Percentiles rank a stretch among this genome's conserved stretches.
Conservation (phyloP, 2,113 vertebrate species). For the Hepsetus odoe region DNA sequence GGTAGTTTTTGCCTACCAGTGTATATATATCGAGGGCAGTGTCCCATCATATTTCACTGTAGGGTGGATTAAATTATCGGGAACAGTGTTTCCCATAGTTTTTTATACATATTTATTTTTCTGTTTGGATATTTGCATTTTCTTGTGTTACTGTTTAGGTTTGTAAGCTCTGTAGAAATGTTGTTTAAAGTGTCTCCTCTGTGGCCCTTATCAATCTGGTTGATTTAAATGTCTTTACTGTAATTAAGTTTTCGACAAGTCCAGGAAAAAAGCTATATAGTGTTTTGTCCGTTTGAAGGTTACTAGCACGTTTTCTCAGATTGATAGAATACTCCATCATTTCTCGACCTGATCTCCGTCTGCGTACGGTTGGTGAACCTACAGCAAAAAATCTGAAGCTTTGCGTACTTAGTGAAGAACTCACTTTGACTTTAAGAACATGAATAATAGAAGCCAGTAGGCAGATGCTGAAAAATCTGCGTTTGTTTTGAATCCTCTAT, state of each 20-base stretch:
- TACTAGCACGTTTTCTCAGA: background rate
- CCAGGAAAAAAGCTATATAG: background rate
- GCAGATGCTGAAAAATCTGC: too few species aligned
- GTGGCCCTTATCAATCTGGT: background rate
- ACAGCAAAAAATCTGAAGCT: too few species aligned
- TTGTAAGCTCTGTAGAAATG: background rate
- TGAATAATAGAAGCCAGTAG: too few species aligned
- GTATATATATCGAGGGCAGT: conserved; percentile 96
- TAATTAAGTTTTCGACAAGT: background rate
- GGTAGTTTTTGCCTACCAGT: conserved; percentile 99
- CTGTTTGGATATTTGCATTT: conserved; percentile 28
- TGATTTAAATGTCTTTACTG: background rate
- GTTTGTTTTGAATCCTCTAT: too few species aligned
- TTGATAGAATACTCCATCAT: too few species aligned
- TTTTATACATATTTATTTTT: conserved; percentile 76
- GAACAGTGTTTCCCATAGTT: conserved; percentile 99
- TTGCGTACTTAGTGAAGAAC: too few species aligned
- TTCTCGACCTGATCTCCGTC: too few species aligned
- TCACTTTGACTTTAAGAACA: too few species aligned
- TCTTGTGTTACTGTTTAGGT: background rate
- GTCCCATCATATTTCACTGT: conserved; percentile 96
- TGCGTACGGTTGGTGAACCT: too few species aligned
- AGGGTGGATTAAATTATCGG: conserved; percentile 96
- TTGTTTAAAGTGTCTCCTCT: background rate
- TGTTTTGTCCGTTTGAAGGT: background rate